Evolutionary conservation across 2,888 invertebrate genomes (phyloP).

Genomic region (Leistus spinibarbis): DNA sequence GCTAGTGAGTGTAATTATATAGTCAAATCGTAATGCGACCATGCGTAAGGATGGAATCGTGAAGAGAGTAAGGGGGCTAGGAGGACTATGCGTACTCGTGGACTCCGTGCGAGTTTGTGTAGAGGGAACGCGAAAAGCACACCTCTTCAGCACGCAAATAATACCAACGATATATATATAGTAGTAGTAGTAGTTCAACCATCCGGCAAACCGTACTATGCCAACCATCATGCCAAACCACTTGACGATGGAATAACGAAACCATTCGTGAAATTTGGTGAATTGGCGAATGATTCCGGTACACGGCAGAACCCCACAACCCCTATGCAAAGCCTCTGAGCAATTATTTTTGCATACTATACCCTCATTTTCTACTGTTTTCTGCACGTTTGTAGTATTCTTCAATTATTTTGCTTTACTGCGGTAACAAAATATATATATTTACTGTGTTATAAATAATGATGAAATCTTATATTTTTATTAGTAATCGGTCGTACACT

Average conservation of each 20-base stretch:
- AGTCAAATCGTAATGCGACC: neutral
- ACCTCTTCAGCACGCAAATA: neutral
- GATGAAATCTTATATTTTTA: too few relatives aligned
- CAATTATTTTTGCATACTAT: neutral
- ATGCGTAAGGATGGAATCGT: neutral
- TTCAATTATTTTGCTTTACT: too few relatives aligned
- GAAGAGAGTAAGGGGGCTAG: neutral
- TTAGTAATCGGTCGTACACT: too few relatives aligned
- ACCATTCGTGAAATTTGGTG: neutral
- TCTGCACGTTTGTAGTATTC: too few relatives aligned
- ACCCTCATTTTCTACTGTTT: neutral
- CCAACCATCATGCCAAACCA: neutral
- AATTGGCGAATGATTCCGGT: neutral
- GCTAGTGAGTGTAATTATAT: neutral
- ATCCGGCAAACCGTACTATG: neutral
- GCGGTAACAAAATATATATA: too few relatives aligned
- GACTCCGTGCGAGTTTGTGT: neutral
- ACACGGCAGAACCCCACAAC: neutral
- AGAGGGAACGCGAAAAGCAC: neutral
- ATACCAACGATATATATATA: neutral
- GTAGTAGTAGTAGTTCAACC: too few relatives aligned
- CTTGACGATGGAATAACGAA: neutral
- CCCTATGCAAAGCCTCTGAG: neutral
- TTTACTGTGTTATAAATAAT: too few relatives aligned
- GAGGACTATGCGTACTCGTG: neutral